Evolutionary conservation across 2,888 invertebrate genomes (phyloP).

Genomic region (Hypomecis punctinalis): DNA sequence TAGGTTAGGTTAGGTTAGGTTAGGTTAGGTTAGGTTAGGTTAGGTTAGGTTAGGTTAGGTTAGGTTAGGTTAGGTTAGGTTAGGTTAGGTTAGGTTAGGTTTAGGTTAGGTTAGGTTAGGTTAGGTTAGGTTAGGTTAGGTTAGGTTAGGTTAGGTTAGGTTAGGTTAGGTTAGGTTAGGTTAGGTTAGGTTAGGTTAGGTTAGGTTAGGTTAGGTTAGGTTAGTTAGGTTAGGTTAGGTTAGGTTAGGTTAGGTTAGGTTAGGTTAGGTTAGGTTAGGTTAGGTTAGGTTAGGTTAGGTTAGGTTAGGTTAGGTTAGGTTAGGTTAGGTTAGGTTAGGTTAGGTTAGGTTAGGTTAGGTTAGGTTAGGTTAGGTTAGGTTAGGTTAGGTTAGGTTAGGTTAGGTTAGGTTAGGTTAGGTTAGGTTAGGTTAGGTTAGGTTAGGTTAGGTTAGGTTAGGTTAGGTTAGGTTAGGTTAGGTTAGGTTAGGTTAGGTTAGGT

Average conservation of each 20-base stretch:
- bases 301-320: constrained; percentile 27
- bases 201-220: constrained; percentile 39
- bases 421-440: constrained; percentile 37
- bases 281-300: constrained; percentile 30
- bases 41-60: constrained; percentile 43
- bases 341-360: constrained; percentile 33
- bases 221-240: constrained; percentile 36
- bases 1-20: constrained; percentile 46
- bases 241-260: constrained; percentile 30
- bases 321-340: constrained; percentile 30
- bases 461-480: constrained; percentile 37
- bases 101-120: constrained; percentile 42
- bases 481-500: constrained; percentile 34
- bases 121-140: constrained; percentile 34
- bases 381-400: constrained; percentile 30
- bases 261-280: constrained; percentile 31
- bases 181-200: constrained; percentile 28
- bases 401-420: constrained; percentile 30
- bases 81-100: constrained; percentile 36
- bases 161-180: constrained; percentile 26
- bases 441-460: constrained; percentile 36
- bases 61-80: constrained; percentile 44
- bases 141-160: constrained; percentile 38
- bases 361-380: constrained; percentile 30
- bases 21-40: constrained; percentile 43